A percentile compares a stretch with the other conserved stretches of the same genome.
Conservation (phyloP, 2,113 vertebrate species). For the Stegostoma tigrinum region DNA sequence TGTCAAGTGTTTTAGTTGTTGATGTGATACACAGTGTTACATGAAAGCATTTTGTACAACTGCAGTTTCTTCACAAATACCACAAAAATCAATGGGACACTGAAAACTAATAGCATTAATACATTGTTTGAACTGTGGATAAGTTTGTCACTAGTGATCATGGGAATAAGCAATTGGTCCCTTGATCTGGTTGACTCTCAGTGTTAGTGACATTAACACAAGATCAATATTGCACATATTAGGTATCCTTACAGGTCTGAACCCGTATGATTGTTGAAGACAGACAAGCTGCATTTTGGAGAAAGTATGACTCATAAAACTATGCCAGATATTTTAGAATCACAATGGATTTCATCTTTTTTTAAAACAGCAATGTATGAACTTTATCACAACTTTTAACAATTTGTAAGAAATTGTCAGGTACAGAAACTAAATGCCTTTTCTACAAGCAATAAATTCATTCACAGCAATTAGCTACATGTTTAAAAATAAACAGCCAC, state of each 20-base stretch:
- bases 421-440: not conserved
- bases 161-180: constrained; percentile 27
- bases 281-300: not conserved
- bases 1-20: not conserved
- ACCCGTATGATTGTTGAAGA: not conserved
- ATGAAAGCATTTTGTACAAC: not conserved
- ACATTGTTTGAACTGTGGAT: constrained; percentile 4
- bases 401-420: not conserved
- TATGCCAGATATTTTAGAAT: not conserved
- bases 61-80: constrained; percentile 18
- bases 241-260: not conserved
- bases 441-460: not conserved
- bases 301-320: not conserved
- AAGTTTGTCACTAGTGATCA: constrained; percentile 19
- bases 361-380: not conserved
- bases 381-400: not conserved
- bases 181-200: constrained; percentile 8
- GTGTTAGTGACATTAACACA: not conserved
- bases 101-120: constrained; percentile 32
- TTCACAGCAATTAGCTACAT: not conserved
- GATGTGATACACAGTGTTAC: not conserved
- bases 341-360: not conserved
- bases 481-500: not conserved
- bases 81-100: constrained; percentile 25
- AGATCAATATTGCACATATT: constrained; percentile 38